A percentile compares a stretch with the other conserved stretches of the same genome.
phyloP scores from a whole-genome alignment of 1,140 invertebrate genomes.

The Mycetomoellerius zeteki region DNA sequence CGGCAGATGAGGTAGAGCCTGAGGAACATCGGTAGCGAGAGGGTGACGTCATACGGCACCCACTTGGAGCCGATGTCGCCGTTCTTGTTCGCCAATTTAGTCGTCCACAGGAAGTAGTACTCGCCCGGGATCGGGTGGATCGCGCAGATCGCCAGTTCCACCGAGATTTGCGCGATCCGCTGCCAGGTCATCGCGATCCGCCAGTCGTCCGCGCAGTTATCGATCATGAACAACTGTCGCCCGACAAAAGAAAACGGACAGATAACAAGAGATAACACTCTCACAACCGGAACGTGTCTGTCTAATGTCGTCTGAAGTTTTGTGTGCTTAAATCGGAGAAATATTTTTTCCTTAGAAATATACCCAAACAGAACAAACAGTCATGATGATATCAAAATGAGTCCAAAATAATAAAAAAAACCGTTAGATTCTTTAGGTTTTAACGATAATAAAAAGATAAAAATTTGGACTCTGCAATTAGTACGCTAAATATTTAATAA shows the following conservation, averaged over 20 bases:
- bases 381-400: too few relatives aligned
- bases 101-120: constrained; percentile 98
- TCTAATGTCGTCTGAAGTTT: background rate
- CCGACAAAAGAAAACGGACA: constrained; percentile 9
- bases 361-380: background rate
- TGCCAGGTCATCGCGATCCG: constrained; percentile 99
- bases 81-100: constrained; percentile 96
- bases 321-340: background rate
- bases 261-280: background rate
- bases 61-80: constrained; percentile 93
- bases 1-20: constrained; percentile 99
- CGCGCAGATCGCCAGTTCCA: constrained; percentile 98
- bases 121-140: constrained; percentile 99
- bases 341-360: background rate
- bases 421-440: too few relatives aligned
- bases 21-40: constrained; percentile 99
- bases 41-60: constrained; percentile 97
- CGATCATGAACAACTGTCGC: constrained; percentile 98
- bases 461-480: too few relatives aligned
- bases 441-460: too few relatives aligned
- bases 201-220: constrained; percentile 99
- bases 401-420: too few relatives aligned
- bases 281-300: background rate
- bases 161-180: constrained; percentile 95
- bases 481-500: too few relatives aligned